Evolutionary conservation across 1,140 invertebrate genomes (phyloP).

Genomic region (Apis dorsata): DNA sequence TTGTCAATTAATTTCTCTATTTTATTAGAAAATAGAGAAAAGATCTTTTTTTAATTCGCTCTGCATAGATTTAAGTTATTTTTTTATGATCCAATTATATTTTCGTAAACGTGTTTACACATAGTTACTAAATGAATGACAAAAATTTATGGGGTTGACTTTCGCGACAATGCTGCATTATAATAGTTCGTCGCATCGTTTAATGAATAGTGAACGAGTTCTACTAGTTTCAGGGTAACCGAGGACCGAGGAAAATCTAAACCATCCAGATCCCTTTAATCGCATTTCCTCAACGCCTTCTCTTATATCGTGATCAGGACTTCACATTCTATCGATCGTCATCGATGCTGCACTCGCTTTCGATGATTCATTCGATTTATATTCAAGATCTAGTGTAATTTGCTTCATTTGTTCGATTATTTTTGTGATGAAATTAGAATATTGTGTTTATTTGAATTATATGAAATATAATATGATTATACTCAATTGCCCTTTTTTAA

Average conservation of each 20-base stretch:
- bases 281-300: conserved; percentile 25
- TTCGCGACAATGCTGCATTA: conserved; percentile 24
- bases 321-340: conserved; percentile 28
- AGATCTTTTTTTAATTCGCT: background rate
- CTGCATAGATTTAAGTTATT: background rate
- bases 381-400: background rate
- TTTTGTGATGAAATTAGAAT: too few relatives aligned
- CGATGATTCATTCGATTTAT: background rate
- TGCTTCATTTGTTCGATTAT: background rate
- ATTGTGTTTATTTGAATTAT: background rate
- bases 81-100: background rate
- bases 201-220: conserved; percentile 21
- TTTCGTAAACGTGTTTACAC: conserved; percentile 6
- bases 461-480: too few relatives aligned
- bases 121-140: conserved; percentile 41
- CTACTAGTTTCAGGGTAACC: conserved; percentile 31
- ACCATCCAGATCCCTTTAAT: conserved; percentile 30
- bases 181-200: conserved; percentile 36
- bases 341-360: background rate
- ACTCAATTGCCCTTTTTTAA: too few relatives aligned
- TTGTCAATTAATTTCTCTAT: background rate
- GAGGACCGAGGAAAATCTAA: conserved; percentile 28
- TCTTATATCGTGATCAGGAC: background rate
- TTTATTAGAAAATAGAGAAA: background rate
- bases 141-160: conserved; percentile 31